Base-by-base conservation (phyloP, 1,140 invertebrate species). In the Oryctes rhinoceros region DNA sequence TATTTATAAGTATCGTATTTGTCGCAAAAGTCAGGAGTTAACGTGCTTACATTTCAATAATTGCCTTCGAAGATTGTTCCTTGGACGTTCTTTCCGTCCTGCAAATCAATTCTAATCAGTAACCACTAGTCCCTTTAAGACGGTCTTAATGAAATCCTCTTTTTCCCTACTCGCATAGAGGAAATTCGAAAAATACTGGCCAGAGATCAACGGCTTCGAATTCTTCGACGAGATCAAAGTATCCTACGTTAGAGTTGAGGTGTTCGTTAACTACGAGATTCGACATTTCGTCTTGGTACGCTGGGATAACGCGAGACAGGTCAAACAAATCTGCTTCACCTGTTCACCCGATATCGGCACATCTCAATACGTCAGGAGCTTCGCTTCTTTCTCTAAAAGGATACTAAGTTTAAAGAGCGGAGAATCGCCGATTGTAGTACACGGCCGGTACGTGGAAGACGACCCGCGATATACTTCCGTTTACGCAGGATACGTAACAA, bases 101-200 rank as follows among this genome's bases (percentile, higher is more conserved):
- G 24, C 24, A 30, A 30, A 30, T 30, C 24, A 30, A 30, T 30
- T 30, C 24, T 30, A 30, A 30, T 30, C 2, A 2, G 24, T 2
- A 30, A 30, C 2, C 24, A 30, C 24, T 30, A 30, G 24, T 30
- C 24, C 0, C 2, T 30, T 6, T 53, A 78, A 44, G 20, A 77
- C 15, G 44, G 47, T 5, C 4, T 80, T 3, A 44, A 30, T 15
- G 67, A 48, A 76, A 13, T 30, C 35, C 75, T 37, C 44, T 77
- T 82, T 48, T 15, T 48, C 3, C 7, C 47, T 10, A 10, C 47
- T 15, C 13, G 9, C 4, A 74, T 65, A 85, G 84, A 85, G 84
- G 84, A 93, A 93, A 84, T 93, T 92, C 83, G 88, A 92, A 81
- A 90, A 92, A 82, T 94, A 94, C 85, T 93, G 90, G 87, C 92